Evolutionary conservation across 2,888 invertebrate genomes (phyloP).

Genomic region (Leucophora obtusa): DNA sequence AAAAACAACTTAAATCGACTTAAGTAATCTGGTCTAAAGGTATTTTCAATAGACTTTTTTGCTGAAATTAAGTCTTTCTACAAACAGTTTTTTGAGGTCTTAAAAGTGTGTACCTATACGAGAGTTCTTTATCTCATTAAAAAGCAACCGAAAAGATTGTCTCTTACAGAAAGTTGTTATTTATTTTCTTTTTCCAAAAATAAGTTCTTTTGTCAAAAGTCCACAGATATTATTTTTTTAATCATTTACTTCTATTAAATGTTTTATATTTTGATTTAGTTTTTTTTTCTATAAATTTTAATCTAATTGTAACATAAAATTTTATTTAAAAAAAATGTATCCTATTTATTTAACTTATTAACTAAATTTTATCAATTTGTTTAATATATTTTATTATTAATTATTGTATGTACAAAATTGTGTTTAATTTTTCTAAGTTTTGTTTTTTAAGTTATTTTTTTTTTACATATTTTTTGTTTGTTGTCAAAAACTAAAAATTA

Average conservation of each 20-base stretch:
- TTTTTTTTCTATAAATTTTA: slow-evolving; percentile 51
- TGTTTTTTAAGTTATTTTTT: slow-evolving; percentile 16
- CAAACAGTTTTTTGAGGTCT: no score
- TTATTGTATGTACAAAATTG: slow-evolving; percentile 36
- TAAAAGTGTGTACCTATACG: no score
- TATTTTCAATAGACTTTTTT: background rate
- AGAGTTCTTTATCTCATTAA: no score
- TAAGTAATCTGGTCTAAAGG: no score
- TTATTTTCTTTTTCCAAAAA: no score
- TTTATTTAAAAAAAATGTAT: background rate
- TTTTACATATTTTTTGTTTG: slow-evolving; percentile 51
- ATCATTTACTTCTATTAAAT: slow-evolving; percentile 16
- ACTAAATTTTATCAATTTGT: background rate
- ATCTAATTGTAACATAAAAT: background rate
- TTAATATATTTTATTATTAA: slow-evolving; percentile 25
- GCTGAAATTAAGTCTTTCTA: background rate
- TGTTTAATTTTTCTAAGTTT: slow-evolving; percentile 9
- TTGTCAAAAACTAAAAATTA: slow-evolving; percentile 69
- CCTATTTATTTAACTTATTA: background rate
- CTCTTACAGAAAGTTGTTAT: no score
- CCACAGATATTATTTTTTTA: no score
- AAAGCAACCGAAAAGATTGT: no score
- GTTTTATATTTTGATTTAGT: slow-evolving; percentile 45
- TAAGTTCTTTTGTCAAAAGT: no score
- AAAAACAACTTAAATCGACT: no score